phyloP scores from a whole-genome alignment of 2,888 invertebrate genomes.

The Aphidius colemani region DNA sequence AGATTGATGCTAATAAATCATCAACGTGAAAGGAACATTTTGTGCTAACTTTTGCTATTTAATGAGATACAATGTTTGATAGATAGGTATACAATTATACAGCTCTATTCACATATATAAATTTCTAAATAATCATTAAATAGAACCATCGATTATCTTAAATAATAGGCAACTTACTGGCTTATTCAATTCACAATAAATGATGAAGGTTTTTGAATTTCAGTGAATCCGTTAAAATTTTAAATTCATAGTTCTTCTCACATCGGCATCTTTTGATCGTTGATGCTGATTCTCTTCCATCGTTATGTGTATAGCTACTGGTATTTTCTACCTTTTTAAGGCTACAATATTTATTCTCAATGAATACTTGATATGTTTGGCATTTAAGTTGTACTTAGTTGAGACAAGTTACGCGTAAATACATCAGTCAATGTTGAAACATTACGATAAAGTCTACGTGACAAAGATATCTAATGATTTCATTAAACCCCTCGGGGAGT shows the following conservation, averaged over 20 bases:
- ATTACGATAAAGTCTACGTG: slow-evolving; percentile 21
- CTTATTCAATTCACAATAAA: no score
- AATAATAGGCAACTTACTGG: no score
- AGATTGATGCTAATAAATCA: no score
- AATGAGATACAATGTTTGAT: no score
- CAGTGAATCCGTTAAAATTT: no score
- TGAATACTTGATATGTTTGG: slow-evolving; percentile 30
- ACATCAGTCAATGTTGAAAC: slow-evolving; percentile 21
- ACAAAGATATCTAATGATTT: slow-evolving; percentile 27
- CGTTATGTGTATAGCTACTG: slow-evolving; percentile 35
- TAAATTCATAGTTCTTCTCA: slow-evolving; percentile 8
- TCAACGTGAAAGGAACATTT: no score
- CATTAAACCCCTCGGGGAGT: slow-evolving; percentile 22
- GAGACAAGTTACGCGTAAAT: slow-evolving; percentile 26
- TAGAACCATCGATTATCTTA: no score
- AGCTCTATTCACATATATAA: no score
- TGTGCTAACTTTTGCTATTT: no score
- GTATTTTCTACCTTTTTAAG: slow-evolving; percentile 47
- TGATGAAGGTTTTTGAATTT: no score
- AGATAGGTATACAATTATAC: no score
- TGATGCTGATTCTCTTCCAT: slow-evolving; percentile 10
- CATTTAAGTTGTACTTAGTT: slow-evolving; percentile 17
- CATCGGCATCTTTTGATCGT: slow-evolving; percentile 2
- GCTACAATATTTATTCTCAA: slow-evolving; percentile 42
- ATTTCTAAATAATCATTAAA: no score